A percentile compares a stretch with the other conserved stretches of the same genome.
Evolutionary conservation across 2,113 vertebrate species (phyloP).

Genomic region (Dendrocopos noguchii): DNA sequence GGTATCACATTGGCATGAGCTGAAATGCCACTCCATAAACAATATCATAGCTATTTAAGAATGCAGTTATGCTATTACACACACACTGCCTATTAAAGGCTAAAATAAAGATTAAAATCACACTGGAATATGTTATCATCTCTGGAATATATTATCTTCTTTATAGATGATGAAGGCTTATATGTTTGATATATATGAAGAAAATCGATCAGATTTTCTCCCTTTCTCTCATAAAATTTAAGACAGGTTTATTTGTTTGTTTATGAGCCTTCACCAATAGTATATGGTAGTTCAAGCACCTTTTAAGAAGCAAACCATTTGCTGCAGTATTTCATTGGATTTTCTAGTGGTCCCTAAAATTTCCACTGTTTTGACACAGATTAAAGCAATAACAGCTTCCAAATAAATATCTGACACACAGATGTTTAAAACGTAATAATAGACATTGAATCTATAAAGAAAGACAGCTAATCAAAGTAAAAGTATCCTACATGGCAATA

Average conservation of each 20-base stretch:
- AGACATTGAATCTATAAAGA: neutral
- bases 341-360: neutral
- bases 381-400: neutral
- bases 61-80: neutral
- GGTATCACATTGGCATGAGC: neutral
- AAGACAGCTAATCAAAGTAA: neutral
- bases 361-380: neutral
- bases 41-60: neutral
- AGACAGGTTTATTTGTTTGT: neutral
- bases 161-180: neutral
- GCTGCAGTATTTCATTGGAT: neutral
- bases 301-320: neutral
- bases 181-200: neutral
- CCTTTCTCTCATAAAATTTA: neutral
- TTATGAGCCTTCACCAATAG: neutral
- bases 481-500: neutral
- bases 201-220: neutral
- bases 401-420: neutral
- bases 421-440: conserved; percentile 5
- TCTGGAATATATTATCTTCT: neutral
- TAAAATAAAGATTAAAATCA: neutral
- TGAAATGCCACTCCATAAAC: neutral
- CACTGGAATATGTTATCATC: neutral
- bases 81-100: neutral
- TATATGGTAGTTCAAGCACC: neutral